Percentiles rank a stretch among this genome's conserved stretches.
These are phyloP conservation scores for Boloria euphrosyne DNA, from an alignment of 2,888 invertebrate species.

Conservation along the genomic window DNA sequence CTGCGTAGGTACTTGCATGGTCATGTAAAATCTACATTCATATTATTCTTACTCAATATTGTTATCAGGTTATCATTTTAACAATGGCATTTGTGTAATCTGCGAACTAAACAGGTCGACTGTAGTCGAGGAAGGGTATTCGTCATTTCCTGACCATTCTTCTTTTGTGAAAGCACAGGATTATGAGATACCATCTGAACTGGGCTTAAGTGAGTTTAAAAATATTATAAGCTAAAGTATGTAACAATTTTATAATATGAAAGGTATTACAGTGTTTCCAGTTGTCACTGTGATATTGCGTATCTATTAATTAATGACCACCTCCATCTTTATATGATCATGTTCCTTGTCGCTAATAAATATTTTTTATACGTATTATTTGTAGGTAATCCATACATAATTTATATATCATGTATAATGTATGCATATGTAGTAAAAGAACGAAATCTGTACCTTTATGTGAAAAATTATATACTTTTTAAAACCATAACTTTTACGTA, in stretches of 20 bases:
- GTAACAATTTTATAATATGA: not conserved
- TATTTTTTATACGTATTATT: too few relatives aligned
- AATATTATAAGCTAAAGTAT: constrained; percentile 11
- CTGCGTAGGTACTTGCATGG: not conserved
- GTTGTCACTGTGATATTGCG: too few relatives aligned
- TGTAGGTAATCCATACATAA: too few relatives aligned
- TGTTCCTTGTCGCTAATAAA: too few relatives aligned
- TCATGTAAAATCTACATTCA: not conserved
- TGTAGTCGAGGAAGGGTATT: constrained; percentile 47
- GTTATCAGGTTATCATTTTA: constrained; percentile 58
- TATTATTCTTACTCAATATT: constrained; percentile 34
- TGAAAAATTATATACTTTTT: too few relatives aligned
- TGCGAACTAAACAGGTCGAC: constrained; percentile 59
- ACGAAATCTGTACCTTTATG: too few relatives aligned
- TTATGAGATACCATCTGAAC: constrained; percentile 59
- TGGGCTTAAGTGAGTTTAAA: constrained; percentile 13
- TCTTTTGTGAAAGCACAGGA: constrained; percentile 56
- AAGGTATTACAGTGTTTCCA: too few relatives aligned
- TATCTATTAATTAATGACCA: too few relatives aligned
- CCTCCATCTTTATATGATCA: too few relatives aligned
- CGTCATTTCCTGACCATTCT: constrained; percentile 70
- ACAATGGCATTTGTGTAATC: constrained; percentile 61
- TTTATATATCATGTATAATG: too few relatives aligned
- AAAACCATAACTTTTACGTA: too few relatives aligned
- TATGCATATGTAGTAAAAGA: too few relatives aligned